Base-by-base conservation (phyloP, 2,888 invertebrate genomes). In the Tromatobia lineatoria region DNA sequence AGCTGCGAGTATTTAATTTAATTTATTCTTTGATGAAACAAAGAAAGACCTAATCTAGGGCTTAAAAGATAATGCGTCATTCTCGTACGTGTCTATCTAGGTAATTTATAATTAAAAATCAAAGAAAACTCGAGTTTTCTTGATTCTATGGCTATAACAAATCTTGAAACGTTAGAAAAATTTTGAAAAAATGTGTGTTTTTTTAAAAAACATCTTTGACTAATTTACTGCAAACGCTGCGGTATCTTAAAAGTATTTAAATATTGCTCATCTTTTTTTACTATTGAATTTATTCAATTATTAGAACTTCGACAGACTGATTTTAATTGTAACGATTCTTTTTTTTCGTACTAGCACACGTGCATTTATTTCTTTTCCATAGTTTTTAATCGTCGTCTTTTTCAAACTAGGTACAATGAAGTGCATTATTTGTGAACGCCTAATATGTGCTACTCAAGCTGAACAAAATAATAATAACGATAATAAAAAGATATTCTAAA, bases 1-100 rank as follows among this genome's bases (percentile, higher is more conserved):
- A 71, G 34, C 71, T 47, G 34, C 81, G 80, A 82, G 70, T 83
- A 79, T 66, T 84, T 81, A 59, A 85, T 85, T 86, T 79, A 70
- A 81, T 74, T 81, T 75, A 64, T 76, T 76, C 23, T 67, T 57
- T 59, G 47, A 50, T 20, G 13, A 61, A 78, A 42, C 18, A 38
- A 54, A 38, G 23, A 66, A 50, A 59, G 71, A 82, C 57, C 77
- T 82, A 77, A 77, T 42, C 11, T 82, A 54, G 64, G 45, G 59
- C 25, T 18, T 61, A 61, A 69, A 76, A 25, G 73, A 54, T 18
- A 59, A 64, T 57, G 64, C 80, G 64, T 34, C 70, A 57, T 64
- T 59, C 34, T 38, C 70, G 42, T 34, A 47, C 64, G 73, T 47
- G 45, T 71, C 38, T 64, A 23, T 64, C 59, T 38, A 70, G 76